phyloP scores from a whole-genome alignment of 2,888 invertebrate genomes.

The Pheosia tremula region DNA sequence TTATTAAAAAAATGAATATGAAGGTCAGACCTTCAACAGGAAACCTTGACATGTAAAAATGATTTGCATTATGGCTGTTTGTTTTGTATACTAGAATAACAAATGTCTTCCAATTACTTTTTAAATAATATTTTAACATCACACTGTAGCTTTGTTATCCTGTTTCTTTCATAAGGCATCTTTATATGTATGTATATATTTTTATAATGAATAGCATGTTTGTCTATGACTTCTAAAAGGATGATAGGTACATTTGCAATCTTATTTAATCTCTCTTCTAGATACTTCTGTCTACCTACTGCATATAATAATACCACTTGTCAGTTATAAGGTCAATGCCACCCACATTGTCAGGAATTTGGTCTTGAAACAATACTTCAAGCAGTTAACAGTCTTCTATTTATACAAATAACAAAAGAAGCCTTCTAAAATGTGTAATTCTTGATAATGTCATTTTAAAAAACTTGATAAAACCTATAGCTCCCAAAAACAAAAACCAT shows the following conservation, averaged over 20 bases:
- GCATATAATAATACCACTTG: background rate
- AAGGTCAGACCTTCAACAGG: constrained; percentile 59
- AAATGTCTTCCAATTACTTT: constrained; percentile 28
- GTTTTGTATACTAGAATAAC: constrained; percentile 27
- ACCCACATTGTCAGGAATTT: background rate
- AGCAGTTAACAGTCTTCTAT: background rate
- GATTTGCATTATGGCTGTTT: constrained; percentile 51
- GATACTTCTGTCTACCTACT: background rate
- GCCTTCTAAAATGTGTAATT: background rate
- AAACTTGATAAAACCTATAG: too few species aligned
- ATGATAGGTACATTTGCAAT: background rate
- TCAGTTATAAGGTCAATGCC: constrained; percentile 1
- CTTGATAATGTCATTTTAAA: background rate
- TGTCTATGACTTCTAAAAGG: background rate
- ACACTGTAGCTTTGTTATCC: too few species aligned
- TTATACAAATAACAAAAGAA: background rate
- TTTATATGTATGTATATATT: too few species aligned
- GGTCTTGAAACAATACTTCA: background rate
- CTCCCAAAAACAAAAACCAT: background rate
- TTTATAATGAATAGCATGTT: background rate
- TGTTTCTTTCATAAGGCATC: too few species aligned
- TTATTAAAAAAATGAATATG: constrained; percentile 38
- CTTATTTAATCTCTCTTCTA: background rate
- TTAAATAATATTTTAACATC: constrained; percentile 13
- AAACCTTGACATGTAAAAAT: constrained; percentile 66